A percentile compares a stretch with the other conserved stretches of the same genome.
Evolutionary conservation across 2,888 invertebrate genomes (phyloP).

Genomic region (Abscondita cerata): DNA sequence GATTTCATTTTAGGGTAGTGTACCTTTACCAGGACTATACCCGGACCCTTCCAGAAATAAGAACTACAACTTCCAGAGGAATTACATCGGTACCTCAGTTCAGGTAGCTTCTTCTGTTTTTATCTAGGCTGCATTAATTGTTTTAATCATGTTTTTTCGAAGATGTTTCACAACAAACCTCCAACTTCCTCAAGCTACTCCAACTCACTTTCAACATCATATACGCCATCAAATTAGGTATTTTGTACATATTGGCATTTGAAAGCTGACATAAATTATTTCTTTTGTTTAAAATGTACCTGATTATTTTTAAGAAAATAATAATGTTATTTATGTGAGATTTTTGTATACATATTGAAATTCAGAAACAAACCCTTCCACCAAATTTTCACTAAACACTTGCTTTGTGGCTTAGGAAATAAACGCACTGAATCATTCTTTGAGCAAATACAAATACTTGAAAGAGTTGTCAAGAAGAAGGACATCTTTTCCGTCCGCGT

Average conservation of each 20-base stretch:
- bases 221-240: constrained; percentile 1
- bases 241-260: constrained; percentile 1
- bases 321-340: constrained; percentile 6
- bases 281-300: constrained; percentile 2
- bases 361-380: background rate
- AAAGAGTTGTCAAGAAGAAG: too few relatives aligned
- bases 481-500: too few relatives aligned
- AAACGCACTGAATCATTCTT: too few relatives aligned
- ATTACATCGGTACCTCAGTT: constrained; percentile 34
- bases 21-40: constrained; percentile 39
- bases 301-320: constrained; percentile 13
- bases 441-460: too few relatives aligned
- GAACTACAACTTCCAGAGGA: constrained; percentile 35
- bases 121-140: background rate
- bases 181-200: constrained; percentile 40
- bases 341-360: background rate
- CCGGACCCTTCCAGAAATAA: constrained; percentile 34
- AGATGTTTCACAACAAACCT: constrained; percentile 42
- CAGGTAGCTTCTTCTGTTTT: constrained; percentile 34
- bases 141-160: constrained; percentile 21
- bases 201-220: constrained; percentile 21
- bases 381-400: too few relatives aligned
- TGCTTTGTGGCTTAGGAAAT: too few relatives aligned
- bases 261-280: background rate
- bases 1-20: constrained; percentile 31